A percentile compares a stretch with the other conserved stretches of the same genome.
phyloP scores from a whole-genome alignment of 53 echinoderm and acorn worm genomes.

The Hippasteria phrygiana region DNA sequence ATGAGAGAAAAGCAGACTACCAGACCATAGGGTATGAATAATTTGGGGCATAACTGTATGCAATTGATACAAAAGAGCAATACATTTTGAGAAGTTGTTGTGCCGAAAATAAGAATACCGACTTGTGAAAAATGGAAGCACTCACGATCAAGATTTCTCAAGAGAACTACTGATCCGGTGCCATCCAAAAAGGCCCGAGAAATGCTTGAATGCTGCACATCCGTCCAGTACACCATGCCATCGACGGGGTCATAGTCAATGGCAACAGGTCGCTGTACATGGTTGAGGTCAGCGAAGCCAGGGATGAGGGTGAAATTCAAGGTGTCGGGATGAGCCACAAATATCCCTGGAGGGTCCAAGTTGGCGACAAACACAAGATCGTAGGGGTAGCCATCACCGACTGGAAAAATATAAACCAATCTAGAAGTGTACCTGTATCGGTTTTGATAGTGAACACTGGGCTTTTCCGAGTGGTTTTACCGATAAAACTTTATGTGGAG shows the following conservation, averaged over 20 bases:
- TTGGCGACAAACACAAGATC: constrained; percentile 46
- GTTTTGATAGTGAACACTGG: no score
- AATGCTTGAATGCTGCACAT: constrained; percentile 16
- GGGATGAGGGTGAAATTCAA: constrained; percentile 56
- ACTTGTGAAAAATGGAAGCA: no score
- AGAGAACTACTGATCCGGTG: constrained; percentile 1
- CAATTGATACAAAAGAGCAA: no score
- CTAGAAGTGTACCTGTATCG: not conserved
- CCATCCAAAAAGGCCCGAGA: constrained; percentile 44
- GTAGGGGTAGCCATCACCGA: not conserved
- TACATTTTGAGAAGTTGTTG: no score
- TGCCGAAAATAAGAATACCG: no score
- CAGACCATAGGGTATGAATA: no score
- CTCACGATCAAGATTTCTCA: not conserved
- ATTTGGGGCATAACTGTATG: no score
- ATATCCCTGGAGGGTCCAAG: constrained; percentile 1
- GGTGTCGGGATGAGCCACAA: constrained; percentile 18
- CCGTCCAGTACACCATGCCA: constrained; percentile 56
- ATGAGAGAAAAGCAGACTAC: no score
- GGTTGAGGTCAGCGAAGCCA: not conserved
- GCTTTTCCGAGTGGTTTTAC: no score
- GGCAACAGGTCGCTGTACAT: constrained; percentile 15
- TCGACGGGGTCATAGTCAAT: constrained; percentile 60
- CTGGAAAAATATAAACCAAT: not conserved
- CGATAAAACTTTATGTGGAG: no score